Conservation (phyloP, 2,113 vertebrate genomes). For the Climacteris rufus region DNA sequence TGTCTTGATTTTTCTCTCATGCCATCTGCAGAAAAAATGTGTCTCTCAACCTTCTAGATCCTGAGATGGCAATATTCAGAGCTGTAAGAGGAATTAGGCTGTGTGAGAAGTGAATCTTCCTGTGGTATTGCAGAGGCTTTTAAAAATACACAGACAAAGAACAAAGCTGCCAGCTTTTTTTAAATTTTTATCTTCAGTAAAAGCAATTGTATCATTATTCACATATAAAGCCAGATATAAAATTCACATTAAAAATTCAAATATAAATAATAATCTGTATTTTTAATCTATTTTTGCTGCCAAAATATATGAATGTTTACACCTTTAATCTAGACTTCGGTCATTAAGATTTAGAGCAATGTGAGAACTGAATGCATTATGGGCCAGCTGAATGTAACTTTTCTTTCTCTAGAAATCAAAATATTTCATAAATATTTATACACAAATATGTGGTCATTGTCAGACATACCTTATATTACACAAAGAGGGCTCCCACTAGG, state of each 20-base stretch:
- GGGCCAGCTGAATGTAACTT: background rate
- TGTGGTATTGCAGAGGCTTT: background rate
- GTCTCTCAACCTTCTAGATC: constrained; percentile 45
- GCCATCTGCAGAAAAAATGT: constrained; percentile 56
- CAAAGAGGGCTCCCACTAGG: background rate
- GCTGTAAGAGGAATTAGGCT: background rate
- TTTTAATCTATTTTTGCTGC: background rate
- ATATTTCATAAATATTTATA: background rate
- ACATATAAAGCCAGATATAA: background rate
- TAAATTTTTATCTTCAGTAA: background rate
- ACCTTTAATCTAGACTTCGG: background rate
- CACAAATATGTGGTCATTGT: background rate
- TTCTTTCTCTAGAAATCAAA: background rate
- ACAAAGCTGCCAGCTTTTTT: background rate
- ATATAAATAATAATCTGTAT: background rate
- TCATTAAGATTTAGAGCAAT: background rate
- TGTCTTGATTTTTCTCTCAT: constrained; percentile 38
- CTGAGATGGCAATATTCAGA: constrained; percentile 22
- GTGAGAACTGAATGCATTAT: background rate
- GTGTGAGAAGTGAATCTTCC: background rate
- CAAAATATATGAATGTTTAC: background rate
- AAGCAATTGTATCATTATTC: background rate
- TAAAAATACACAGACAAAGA: background rate
- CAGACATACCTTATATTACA: background rate
- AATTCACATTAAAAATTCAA: background rate